phyloP scores from a whole-genome alignment of 2,888 invertebrate species.

The Digitonthophagus gazella region DNA sequence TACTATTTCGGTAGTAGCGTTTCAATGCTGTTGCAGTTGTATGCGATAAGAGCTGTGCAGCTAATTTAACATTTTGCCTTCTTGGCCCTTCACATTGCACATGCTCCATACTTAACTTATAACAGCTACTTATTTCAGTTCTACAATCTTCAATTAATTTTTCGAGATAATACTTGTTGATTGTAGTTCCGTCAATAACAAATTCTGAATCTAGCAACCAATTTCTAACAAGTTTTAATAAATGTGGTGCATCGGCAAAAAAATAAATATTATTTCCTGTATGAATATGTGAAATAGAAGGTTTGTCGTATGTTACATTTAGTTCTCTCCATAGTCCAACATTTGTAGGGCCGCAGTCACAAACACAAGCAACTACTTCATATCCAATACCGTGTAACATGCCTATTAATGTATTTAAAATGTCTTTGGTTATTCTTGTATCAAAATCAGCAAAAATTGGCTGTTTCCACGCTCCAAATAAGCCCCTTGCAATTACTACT shows the following conservation, averaged over 20 bases:
- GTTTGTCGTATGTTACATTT: too few species aligned
- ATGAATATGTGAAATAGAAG: slow-evolving; percentile 21
- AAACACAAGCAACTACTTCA: slow-evolving; percentile 31
- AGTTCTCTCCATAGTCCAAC: slow-evolving; percentile 30
- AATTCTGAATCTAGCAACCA: too few species aligned
- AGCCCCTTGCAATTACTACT: slow-evolving; percentile 35
- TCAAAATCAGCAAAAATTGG: slow-evolving; percentile 38
- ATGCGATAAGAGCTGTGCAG: too few species aligned
- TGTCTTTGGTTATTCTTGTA: slow-evolving; percentile 37
- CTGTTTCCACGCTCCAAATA: slow-evolving; percentile 36
- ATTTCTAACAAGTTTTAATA: too few species aligned
- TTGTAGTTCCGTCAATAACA: background rate
- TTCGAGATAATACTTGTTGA: slow-evolving; percentile 8
- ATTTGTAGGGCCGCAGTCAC: slow-evolving; percentile 30
- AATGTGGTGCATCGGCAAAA: slow-evolving; percentile 32
- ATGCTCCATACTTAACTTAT: too few species aligned
- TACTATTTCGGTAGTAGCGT: slow-evolving; percentile 1
- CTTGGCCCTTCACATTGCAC: too few species aligned
- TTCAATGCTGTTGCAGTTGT: too few species aligned
- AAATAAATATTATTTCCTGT: slow-evolving; percentile 29
- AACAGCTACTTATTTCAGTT: too few species aligned
- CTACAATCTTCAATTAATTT: too few species aligned
- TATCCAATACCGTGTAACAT: slow-evolving; percentile 29
- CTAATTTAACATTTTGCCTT: too few species aligned
- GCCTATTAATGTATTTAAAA: too few species aligned